These are phyloP conservation scores for Brenthis hecate DNA, from an alignment of 2,888 invertebrate genomes.

Conservation along the genomic window DNA sequence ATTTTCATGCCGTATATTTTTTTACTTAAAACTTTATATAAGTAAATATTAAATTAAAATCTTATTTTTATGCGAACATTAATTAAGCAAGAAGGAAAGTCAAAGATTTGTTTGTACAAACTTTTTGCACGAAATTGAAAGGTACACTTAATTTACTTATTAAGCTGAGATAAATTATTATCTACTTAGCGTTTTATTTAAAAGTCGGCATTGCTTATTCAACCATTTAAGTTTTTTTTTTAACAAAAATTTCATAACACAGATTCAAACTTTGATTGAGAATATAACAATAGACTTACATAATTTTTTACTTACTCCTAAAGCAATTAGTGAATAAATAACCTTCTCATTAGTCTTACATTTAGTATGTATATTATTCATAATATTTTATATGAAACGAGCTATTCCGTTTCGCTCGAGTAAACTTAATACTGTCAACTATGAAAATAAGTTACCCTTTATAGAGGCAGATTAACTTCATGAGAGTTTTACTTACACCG, in stretches of 20 bases:
- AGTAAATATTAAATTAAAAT: background rate
- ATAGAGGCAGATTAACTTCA: slow-evolving; percentile 1
- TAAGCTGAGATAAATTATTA: slow-evolving; percentile 7
- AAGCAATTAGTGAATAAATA: no score
- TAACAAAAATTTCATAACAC: no score
- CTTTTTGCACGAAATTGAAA: slow-evolving; percentile 12
- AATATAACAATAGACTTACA: no score
- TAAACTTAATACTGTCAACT: background rate
- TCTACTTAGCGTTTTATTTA: background rate
- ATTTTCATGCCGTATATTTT: no score
- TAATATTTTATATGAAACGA: background rate
- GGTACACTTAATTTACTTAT: slow-evolving; percentile 12
- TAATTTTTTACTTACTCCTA: no score
- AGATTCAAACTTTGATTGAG: no score
- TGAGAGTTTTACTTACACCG: background rate
- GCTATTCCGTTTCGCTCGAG: background rate
- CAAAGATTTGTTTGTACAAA: slow-evolving; percentile 12
- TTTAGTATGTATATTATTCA: no score
- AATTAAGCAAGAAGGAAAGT: slow-evolving; percentile 3
- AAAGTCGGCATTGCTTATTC: background rate
- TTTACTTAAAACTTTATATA: no score
- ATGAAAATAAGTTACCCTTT: background rate
- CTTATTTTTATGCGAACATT: background rate
- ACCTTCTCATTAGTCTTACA: no score
- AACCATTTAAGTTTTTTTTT: background rate